Conservation (phyloP, 2,113 vertebrate species). For the Conger conger region DNA sequence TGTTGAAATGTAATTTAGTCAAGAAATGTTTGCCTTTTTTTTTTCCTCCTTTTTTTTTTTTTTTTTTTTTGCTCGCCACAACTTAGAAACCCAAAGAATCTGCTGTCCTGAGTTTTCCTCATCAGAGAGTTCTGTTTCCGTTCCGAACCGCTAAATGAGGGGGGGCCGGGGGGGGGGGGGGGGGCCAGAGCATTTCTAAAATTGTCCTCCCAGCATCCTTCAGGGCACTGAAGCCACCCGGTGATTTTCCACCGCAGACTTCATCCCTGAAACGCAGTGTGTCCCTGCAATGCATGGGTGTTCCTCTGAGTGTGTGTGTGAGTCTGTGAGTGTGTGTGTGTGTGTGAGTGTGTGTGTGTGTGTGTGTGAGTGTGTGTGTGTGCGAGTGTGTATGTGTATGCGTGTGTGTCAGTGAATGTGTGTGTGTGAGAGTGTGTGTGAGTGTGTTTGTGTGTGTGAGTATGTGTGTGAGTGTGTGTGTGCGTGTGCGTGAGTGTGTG, state of each 20-base stretch:
- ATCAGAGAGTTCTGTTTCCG: constrained; percentile 55
- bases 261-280: constrained; percentile 45
- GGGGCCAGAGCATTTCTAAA: constrained; percentile 56
- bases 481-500: too few species aligned
- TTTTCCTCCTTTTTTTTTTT: constrained; percentile 47
- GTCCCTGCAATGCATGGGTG: constrained; percentile 57
- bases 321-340: neutral
- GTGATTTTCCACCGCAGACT: constrained; percentile 45
- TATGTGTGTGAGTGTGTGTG: too few species aligned
- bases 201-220: constrained; percentile 55
- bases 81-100: constrained; percentile 60
- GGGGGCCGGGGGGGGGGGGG: constrained; percentile 10
- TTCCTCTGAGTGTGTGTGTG: constrained; percentile 53
- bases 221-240: constrained; percentile 48
- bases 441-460: too few species aligned
- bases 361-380: too few species aligned
- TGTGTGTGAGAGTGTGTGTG: too few species aligned
- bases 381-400: too few species aligned
- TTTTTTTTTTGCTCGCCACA: constrained; percentile 52
- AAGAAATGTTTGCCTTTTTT: constrained; percentile 59
- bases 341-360: too few species aligned
- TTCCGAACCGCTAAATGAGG: constrained; percentile 36
- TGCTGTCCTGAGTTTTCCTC: constrained; percentile 45
- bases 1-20: constrained; percentile 52
- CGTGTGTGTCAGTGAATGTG: too few species aligned